Evolutionary conservation across 1,140 invertebrate species (phyloP), one percentile per base, ranked within the genome.

Genomic region (Leptinotarsa lineolata): DNA sequence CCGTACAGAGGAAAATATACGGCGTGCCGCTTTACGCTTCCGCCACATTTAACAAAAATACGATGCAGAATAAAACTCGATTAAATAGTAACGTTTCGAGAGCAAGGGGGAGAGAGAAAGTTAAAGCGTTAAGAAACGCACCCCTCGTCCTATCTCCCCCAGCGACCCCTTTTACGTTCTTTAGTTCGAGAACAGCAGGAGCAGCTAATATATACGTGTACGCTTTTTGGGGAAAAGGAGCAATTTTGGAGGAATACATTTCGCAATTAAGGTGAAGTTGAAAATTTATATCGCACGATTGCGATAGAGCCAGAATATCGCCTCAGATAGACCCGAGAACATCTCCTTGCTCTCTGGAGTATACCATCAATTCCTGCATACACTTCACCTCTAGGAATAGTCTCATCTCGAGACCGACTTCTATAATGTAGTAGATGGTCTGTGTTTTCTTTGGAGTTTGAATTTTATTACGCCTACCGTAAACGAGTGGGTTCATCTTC

Each of bases 191-290:
- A 54, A 30, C 65, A 45, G 24, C 63, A 24, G 64, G 48, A 20
- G n/a, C 15, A 18, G 72, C 65, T 46, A 45, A 68, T 61, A 73
- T 58, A 60, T 24, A 67, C 22, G 64, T 58, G 65, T 18, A 21
- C 54, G 61, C 39, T 61, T 18, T 70, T 61, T 67, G 30, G 44
- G 69, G 39, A 70, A 75, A 68, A 68, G 72, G 18, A 67, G 63
- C 70, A 75, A 72, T 75, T 72, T 60, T 69, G 16, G 58, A 66
- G 20, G 72, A 77, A 77, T 77, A 76, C 74, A 76, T 70, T 73
- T 45, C 46, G 73, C 74, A 77, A 77, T 77, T 77, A 77, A 77
- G 74, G 74, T 76, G 70, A 70, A 76, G 72, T 76, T 68, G 74
- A 74, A 73, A 76, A 76, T 78, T 78, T 78, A 78, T 74, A 73